Conservation (phyloP, 1,140 invertebrate genomes). For the Chionoecetes opilio region DNA sequence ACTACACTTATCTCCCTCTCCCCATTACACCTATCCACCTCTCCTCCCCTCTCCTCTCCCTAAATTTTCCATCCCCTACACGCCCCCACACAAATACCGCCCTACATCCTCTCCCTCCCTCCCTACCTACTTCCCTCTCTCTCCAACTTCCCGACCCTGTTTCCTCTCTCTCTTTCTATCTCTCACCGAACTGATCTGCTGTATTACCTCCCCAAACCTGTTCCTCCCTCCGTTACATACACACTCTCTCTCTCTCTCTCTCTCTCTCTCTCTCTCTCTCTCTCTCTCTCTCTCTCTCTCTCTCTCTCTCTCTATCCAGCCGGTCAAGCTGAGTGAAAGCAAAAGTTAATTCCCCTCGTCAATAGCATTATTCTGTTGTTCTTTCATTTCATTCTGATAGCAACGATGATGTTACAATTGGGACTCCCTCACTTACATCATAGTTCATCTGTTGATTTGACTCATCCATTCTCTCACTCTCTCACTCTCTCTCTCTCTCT, state of each 20-base stretch:
- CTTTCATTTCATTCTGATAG: too few species aligned
- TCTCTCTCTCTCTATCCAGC: too few species aligned
- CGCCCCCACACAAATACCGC: not conserved
- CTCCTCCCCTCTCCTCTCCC: not conserved
- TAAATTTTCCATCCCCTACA: not conserved
- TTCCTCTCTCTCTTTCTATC: not conserved
- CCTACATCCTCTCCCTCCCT: not conserved
- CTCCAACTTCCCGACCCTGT: not conserved
- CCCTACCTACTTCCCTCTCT: not conserved
- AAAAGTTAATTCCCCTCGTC: too few species aligned
- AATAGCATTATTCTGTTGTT: too few species aligned
- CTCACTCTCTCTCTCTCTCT: not conserved
- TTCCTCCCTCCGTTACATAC: too few species aligned
- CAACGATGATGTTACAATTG: too few species aligned
- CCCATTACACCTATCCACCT: slow-evolving; percentile 2
- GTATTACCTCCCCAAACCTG: not conserved
- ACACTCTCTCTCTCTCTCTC: not conserved
- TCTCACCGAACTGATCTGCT: not conserved
- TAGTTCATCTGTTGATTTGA: not conserved
- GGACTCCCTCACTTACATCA: too few species aligned
- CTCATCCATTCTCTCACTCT: not conserved
- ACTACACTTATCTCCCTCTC: not conserved
- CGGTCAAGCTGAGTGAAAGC: too few species aligned
- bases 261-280: not conserved
- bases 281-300: too few species aligned